phyloP scores from a whole-genome alignment of 2,888 invertebrate genomes.

The Globia sparganii region DNA sequence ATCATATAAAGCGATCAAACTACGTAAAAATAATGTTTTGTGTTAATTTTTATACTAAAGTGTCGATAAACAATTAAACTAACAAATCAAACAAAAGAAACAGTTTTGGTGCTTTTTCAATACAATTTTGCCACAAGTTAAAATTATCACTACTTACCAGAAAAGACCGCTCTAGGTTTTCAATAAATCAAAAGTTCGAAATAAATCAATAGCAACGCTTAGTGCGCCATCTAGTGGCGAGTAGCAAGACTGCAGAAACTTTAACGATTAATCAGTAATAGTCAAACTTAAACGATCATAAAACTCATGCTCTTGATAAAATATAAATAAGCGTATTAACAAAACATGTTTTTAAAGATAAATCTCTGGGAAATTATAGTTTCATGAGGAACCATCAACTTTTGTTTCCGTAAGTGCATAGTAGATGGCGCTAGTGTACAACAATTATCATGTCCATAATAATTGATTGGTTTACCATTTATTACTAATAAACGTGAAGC shows the following conservation, averaged over 20 bases:
- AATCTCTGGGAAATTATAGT: background rate
- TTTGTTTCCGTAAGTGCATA: slow-evolving; percentile 21
- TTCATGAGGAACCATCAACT: background rate
- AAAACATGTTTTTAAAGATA: background rate
- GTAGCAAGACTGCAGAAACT: slow-evolving; percentile 75
- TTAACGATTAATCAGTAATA: slow-evolving; percentile 42
- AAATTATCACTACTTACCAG: background rate
- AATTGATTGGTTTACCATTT: slow-evolving; percentile 20
- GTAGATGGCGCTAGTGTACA: slow-evolving; percentile 65
- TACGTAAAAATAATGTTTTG: background rate
- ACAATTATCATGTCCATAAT: slow-evolving; percentile 12
- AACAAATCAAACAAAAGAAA: background rate
- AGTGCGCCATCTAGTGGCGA: slow-evolving; percentile 82
- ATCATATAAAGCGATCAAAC: background rate
- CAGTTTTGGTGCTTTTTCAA: background rate
- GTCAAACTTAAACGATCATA: background rate
- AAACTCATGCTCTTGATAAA: background rate
- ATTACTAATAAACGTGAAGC: slow-evolving; percentile 8
- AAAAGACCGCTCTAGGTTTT: background rate
- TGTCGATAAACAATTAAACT: background rate
- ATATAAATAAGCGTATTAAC: too few relatives aligned
- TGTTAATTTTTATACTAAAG: background rate
- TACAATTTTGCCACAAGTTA: background rate
- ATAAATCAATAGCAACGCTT: background rate
- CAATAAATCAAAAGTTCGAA: background rate